Conservation (phyloP, 37 sponge, comb jelly and placozoan genomes). For the Theonella swinhoei region DNA sequence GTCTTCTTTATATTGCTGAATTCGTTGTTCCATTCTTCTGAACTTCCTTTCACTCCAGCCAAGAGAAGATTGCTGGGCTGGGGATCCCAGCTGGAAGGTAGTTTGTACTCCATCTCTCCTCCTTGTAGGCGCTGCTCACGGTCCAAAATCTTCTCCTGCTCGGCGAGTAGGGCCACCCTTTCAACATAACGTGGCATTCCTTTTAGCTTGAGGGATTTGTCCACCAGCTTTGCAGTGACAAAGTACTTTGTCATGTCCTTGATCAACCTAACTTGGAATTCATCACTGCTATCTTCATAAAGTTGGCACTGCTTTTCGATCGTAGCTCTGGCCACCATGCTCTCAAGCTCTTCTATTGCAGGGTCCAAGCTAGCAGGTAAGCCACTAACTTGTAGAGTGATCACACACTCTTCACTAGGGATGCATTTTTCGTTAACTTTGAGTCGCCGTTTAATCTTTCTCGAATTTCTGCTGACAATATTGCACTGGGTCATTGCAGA, state of each 20-base stretch:
- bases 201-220: background rate
- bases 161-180: background rate
- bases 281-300: background rate
- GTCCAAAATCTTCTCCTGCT: slow-evolving; percentile 1
- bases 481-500: slow-evolving; percentile 2
- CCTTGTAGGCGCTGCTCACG: background rate
- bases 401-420: background rate
- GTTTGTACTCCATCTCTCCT: background rate
- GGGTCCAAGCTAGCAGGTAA: background rate
- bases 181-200: background rate
- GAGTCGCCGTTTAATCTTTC: background rate
- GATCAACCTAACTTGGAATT: background rate
- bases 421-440: background rate
- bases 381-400: background rate
- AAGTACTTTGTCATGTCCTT: background rate
- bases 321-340: background rate
- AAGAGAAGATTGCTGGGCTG: slow-evolving; percentile 5
- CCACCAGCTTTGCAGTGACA: background rate
- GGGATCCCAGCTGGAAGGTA: slow-evolving; percentile 9
- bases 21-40: slow-evolving; percentile 37
- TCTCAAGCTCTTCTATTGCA: background rate
- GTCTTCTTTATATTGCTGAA: slow-evolving; percentile 19
- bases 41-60: background rate
- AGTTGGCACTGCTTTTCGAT: background rate
- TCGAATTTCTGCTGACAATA: background rate